Conservation (phyloP, 2,888 invertebrate genomes). For the Sceliomorpha sp. region DNA sequence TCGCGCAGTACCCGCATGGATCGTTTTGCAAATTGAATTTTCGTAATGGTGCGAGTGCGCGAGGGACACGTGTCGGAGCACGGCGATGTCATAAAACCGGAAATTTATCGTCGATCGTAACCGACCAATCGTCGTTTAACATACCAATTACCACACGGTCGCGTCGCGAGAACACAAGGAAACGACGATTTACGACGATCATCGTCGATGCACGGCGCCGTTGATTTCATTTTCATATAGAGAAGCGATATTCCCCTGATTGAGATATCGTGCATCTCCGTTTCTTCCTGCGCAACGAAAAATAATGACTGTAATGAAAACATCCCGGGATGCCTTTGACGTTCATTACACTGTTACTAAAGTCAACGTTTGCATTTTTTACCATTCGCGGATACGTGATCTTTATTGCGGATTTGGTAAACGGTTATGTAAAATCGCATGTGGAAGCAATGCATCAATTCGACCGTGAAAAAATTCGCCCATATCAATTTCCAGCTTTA, state of each 20-base stretch:
- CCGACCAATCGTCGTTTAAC: conserved; percentile 59
- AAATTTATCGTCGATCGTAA: conserved; percentile 59
- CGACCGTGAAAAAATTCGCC: no score
- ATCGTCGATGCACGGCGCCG: conserved; percentile 28
- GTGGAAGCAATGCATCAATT: no score
- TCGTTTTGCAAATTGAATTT: conserved; percentile 71
- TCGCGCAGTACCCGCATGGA: conserved; percentile 31
- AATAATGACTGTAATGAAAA: conserved; percentile 47
- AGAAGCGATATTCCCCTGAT: conserved; percentile 31
- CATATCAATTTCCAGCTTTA: no score
- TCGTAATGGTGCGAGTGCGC: conserved; percentile 61
- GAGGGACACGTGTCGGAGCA: conserved; percentile 41
- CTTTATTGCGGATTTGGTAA: conserved; percentile 19
- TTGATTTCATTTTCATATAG: conserved; percentile 49
- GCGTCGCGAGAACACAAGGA: conserved; percentile 27
- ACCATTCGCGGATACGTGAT: conserved; percentile 19
- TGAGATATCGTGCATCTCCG: conserved; percentile 50
- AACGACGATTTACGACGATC: conserved; percentile 43
- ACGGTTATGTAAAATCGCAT: no score
- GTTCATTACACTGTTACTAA: conserved; percentile 43
- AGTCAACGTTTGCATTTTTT: conserved; percentile 28
- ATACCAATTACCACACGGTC: conserved; percentile 61
- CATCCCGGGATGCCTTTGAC: conserved; percentile 37
- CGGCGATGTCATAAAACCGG: conserved; percentile 47
- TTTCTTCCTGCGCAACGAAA: conserved; percentile 42